Evolutionary conservation across 1,140 invertebrate species (phyloP), one percentile per base, ranked within the genome.

Genomic region (Theocolax elegans): DNA sequence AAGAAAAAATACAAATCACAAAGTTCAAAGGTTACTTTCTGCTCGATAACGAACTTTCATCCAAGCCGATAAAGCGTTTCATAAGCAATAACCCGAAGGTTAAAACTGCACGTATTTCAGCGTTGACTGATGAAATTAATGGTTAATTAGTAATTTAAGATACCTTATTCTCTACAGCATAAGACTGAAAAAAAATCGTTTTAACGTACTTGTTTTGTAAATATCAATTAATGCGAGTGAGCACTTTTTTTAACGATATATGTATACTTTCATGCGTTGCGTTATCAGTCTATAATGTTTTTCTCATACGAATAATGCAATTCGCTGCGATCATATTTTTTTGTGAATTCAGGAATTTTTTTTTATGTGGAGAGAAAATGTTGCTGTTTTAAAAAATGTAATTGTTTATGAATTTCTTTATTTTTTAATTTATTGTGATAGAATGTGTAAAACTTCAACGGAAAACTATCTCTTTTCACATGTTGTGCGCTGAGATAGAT

Each of bases 181-280:
- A 83, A 85, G 82, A 84, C 82, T 83, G 81, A 83, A 77, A 78
- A n/a, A 62, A 74, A 74, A 72, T 80, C 72, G 74, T 80, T 80
- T 78, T 78, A 82, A 76, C 48, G 48, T 78, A 79, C 65, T 77
- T 78, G 68, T 77, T n/a, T 82, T 82, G 81, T 80, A 81, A 78
- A 79, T 80, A 80, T 75, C 19, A 59, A 44, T n/a, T 46, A 58
- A 71, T n/a, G 42, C 27, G 68, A 75, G 66, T 75, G 72, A 71
- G 72, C 72, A 76, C 23, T n/a, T 35, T 40, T 44, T 40, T 31
- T 68, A 35, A 63, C 70, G 48, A 71, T 73, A 66, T 42, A 49
- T 54, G 53, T 71, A 74, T 53, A 69, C 65, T 40, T 59, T 69
- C 60, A 72, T 75, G 67, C 67, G 67, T 66, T 71, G 46, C 48